A percentile compares a stretch with the other conserved stretches of the same genome.
Conservation (phyloP, 2,113 vertebrate species). For the Neoarius graeffei region DNA sequence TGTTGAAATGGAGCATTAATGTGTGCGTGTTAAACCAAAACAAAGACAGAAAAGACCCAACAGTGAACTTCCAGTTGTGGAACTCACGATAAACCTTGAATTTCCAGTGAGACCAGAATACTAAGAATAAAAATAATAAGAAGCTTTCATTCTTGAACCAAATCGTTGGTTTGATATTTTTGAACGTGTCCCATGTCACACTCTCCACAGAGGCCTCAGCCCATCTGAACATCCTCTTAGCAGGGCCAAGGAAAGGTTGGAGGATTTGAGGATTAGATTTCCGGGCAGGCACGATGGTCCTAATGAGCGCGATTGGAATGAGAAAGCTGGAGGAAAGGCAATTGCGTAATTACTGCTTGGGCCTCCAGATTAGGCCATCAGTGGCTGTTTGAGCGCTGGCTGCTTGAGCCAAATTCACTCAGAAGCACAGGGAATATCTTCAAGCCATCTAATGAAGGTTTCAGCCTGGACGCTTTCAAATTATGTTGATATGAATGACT, state of each 20-base stretch:
- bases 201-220: neutral
- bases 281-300: neutral
- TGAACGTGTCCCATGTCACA: neutral
- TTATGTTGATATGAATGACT: neutral
- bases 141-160: neutral
- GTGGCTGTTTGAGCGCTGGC: neutral
- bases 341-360: neutral
- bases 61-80: too few relatives aligned
- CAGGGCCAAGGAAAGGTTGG: neutral
- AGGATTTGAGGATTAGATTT: constrained; percentile 16
- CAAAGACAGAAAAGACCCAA: too few relatives aligned
- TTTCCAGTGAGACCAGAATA: too few relatives aligned
- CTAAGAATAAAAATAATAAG: too few relatives aligned
- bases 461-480: neutral
- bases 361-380: constrained; percentile 6
- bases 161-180: neutral
- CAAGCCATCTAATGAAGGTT: constrained; percentile 1
- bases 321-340: neutral
- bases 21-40: too few relatives aligned
- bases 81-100: too few relatives aligned
- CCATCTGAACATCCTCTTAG: neutral
- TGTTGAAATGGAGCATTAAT: too few relatives aligned
- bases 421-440: neutral
- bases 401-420: constrained; percentile 4
- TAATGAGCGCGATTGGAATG: neutral